phyloP scores from a whole-genome alignment of 2,797 vertebrate species.

The Dallia pectoralis region DNA sequence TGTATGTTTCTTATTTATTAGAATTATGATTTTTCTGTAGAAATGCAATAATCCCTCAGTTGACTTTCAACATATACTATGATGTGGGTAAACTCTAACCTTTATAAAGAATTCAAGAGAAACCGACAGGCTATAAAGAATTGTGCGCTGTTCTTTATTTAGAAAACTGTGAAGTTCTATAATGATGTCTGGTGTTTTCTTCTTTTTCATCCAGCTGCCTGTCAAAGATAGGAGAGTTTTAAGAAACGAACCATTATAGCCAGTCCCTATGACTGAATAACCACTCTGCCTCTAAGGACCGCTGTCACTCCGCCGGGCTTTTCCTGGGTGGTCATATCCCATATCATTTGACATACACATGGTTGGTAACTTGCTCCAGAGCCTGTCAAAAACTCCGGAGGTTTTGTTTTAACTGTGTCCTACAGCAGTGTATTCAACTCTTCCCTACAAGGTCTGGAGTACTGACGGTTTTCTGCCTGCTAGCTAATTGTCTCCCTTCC shows the following conservation, averaged over 20 bases:
- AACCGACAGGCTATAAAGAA: background rate
- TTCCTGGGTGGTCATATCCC: background rate
- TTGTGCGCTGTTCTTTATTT: background rate
- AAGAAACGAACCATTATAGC: background rate
- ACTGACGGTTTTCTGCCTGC: background rate
- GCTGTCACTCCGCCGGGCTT: background rate
- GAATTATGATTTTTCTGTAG: background rate
- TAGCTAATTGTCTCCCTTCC: too few species aligned
- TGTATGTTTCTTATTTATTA: background rate
- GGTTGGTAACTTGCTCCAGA: background rate
- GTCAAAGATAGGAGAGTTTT: background rate
- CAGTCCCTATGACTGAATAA: slow-evolving; percentile 14
- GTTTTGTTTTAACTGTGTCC: too few species aligned
- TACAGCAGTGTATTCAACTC: background rate
- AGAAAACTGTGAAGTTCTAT: background rate
- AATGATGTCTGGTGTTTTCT: background rate
- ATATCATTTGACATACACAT: background rate
- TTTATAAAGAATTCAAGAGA: background rate
- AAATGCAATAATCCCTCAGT: background rate
- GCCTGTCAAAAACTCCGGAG: background rate
- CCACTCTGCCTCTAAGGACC: background rate
- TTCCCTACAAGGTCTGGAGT: background rate
- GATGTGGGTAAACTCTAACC: background rate
- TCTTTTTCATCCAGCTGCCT: background rate
- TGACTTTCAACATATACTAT: background rate